Conservation (phyloP, 2,797 vertebrate species). For the Alca torda region DNA sequence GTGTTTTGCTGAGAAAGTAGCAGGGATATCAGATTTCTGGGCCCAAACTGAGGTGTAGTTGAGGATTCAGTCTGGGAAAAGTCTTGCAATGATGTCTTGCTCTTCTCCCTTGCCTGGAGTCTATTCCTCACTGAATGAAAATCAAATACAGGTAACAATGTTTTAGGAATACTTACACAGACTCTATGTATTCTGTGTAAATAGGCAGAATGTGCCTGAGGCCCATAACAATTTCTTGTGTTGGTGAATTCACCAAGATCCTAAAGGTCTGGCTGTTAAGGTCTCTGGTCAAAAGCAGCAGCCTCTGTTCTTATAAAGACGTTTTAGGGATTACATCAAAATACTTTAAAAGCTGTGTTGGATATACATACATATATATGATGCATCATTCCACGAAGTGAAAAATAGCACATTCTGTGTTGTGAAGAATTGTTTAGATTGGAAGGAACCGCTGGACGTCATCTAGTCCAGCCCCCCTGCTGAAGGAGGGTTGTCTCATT, state of each 20-base stretch:
- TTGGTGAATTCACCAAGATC: not conserved
- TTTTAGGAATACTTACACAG: accelerated
- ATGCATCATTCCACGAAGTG: not conserved
- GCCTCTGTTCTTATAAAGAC: not conserved
- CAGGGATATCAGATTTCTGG: not conserved
- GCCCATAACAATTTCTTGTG: not conserved
- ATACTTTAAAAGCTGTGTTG: not conserved
- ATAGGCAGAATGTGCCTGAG: not conserved
- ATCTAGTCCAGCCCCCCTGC: not conserved
- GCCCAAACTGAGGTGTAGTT: not conserved
- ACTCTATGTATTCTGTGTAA: not conserved
- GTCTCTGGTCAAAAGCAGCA: not conserved
- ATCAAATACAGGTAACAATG: not conserved
- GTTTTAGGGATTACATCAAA: not conserved
- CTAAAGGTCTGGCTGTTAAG: not conserved
- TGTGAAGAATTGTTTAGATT: not conserved
- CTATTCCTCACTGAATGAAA: not conserved
- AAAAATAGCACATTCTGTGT: not conserved
- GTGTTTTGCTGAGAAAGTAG: not conserved
- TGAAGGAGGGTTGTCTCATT: not conserved
- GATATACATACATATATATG: not conserved
- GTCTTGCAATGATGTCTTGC: not conserved
- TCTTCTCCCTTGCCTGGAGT: not conserved
- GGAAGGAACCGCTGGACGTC: not conserved
- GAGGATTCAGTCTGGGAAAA: not conserved